These are phyloP conservation scores for Lycodopsis pacificus DNA, from an alignment of 2,797 vertebrate species.

Conservation along the genomic window DNA sequence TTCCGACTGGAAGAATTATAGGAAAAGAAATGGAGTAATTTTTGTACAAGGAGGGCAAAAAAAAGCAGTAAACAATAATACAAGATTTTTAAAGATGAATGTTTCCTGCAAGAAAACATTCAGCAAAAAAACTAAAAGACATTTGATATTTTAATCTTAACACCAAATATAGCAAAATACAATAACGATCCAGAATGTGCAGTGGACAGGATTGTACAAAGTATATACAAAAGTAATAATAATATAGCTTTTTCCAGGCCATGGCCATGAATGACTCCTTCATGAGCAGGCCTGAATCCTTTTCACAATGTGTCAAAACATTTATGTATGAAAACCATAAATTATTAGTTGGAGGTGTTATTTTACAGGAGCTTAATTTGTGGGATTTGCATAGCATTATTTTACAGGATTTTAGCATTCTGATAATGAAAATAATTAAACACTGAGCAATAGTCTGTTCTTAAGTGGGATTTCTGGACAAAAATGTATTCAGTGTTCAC, in stretches of 20 bases:
- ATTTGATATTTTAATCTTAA: constrained; percentile 14
- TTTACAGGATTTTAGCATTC: constrained; percentile 48
- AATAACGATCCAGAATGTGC: not conserved
- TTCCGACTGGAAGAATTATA: not conserved
- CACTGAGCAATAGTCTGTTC: constrained; percentile 37
- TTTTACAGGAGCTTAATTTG: constrained; percentile 47
- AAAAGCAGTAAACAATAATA: constrained; percentile 2
- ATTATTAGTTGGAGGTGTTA: constrained; percentile 43
- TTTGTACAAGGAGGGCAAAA: not conserved
- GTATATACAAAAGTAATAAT: not conserved
- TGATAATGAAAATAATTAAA: constrained; percentile 59
- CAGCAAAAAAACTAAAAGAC: not conserved
- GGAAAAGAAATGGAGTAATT: constrained; percentile 1
- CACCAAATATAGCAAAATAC: not conserved
- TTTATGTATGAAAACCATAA: not conserved
- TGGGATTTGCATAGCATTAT: constrained; percentile 58
- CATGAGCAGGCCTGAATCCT: no score
- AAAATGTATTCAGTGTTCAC: constrained; percentile 49
- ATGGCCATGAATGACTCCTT: no score
- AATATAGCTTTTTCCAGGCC: no score
- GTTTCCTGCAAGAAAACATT: not conserved
- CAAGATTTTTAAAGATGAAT: not conserved
- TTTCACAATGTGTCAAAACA: no score
- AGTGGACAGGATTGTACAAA: not conserved
- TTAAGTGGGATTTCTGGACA: constrained; percentile 51